phyloP scores from a whole-genome alignment of 2,113 vertebrate species.

The Anas platyrhynchos region DNA sequence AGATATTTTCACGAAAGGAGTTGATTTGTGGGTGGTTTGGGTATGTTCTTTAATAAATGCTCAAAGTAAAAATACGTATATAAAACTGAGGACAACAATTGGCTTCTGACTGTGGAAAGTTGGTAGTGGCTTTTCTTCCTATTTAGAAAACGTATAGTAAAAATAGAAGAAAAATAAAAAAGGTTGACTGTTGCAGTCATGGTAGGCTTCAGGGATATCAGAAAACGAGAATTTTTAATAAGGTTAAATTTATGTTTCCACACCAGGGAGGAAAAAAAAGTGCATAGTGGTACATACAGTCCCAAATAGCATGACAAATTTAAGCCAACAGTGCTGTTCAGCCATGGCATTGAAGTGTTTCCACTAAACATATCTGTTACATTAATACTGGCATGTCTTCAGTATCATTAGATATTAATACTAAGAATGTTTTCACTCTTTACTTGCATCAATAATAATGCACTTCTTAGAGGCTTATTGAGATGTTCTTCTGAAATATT shows the following conservation, averaged over 20 bases:
- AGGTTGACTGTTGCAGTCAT: background rate
- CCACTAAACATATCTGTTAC: background rate
- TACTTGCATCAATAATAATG: background rate
- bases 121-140: background rate
- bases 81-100: background rate
- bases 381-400: background rate
- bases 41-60: background rate
- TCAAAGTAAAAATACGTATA: background rate
- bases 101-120: background rate
- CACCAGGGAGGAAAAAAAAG: background rate
- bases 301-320: background rate
- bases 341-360: background rate
- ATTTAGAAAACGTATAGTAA: background rate
- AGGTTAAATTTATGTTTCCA: background rate
- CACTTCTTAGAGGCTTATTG: background rate
- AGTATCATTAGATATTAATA: background rate
- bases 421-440: background rate
- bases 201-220: background rate
- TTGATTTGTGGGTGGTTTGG: background rate
- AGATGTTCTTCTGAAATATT: background rate
- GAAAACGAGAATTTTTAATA: background rate
- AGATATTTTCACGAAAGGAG: background rate
- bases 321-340: background rate
- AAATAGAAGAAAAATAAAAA: accelerated
- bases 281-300: background rate